A percentile compares a stretch with the other conserved stretches of the same genome.
Evolutionary conservation across 2,888 invertebrate species (phyloP).

Genomic region (Orchestes rusci): DNA sequence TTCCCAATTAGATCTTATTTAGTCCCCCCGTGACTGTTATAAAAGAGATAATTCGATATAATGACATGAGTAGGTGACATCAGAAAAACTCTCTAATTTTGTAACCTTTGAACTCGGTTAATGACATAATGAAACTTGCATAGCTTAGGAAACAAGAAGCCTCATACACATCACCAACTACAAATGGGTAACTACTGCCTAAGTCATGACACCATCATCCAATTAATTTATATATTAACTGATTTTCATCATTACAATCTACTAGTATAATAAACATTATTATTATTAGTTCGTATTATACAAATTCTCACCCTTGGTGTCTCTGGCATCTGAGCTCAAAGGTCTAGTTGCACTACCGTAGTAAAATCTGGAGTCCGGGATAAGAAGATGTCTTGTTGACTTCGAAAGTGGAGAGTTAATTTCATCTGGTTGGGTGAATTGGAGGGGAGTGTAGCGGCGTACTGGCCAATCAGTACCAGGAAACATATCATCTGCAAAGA

Average conservation of each 20-base stretch:
- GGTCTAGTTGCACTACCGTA: constrained; percentile 46
- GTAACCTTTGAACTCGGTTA: too few relatives aligned
- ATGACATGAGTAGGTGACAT: too few relatives aligned
- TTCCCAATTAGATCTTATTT: too few relatives aligned
- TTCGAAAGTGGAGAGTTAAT: constrained; percentile 65
- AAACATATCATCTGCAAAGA: constrained; percentile 50
- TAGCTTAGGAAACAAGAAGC: too few relatives aligned
- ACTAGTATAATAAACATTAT: too few relatives aligned
- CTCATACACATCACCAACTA: too few relatives aligned
- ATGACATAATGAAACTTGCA: too few relatives aligned
- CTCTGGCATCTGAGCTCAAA: constrained; percentile 27
- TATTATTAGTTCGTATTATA: too few relatives aligned
- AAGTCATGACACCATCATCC: constrained; percentile 9
- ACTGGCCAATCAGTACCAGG: constrained; percentile 70
- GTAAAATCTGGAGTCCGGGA: constrained; percentile 62
- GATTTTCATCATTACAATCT: constrained; percentile 7
- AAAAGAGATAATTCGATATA: too few relatives aligned
- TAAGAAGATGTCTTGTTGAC: constrained; percentile 70
- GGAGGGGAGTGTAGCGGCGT: constrained; percentile 68
- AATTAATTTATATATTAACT: constrained; percentile 5
- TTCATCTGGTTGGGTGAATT: constrained; percentile 74
- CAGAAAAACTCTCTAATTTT: too few relatives aligned
- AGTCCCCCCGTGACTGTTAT: too few relatives aligned
- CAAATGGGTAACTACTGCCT: too few relatives aligned
- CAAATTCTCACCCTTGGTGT: constrained; percentile 39